These are phyloP conservation scores for Vandiemenella viatica DNA, from an alignment of 2,888 invertebrate species.

Conservation along the genomic window DNA sequence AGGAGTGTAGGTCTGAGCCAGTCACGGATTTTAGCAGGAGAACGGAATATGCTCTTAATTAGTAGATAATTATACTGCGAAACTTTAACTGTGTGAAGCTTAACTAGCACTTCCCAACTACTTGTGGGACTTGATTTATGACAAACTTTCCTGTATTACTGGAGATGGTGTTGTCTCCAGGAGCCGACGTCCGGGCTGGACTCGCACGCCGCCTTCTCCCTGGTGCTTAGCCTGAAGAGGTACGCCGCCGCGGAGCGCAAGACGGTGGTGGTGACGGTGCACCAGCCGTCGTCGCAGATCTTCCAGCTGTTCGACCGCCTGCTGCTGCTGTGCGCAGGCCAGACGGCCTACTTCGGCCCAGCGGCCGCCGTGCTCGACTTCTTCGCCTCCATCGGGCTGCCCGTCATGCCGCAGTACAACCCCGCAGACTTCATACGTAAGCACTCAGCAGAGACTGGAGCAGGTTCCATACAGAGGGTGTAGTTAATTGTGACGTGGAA, in stretches of 20 bases:
- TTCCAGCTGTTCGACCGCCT: slow-evolving; percentile 70
- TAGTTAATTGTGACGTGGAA: too few species aligned
- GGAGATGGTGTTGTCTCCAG: too few species aligned
- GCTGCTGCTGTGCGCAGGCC: slow-evolving; percentile 51
- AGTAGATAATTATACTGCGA: too few species aligned
- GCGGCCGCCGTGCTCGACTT: slow-evolving; percentile 54
- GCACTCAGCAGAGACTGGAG: too few species aligned
- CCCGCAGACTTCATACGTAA: slow-evolving; percentile 71
- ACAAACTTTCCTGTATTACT: too few species aligned
- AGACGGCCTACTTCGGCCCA: slow-evolving; percentile 62
- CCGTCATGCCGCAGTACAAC: slow-evolving; percentile 61
- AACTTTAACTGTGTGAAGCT: too few species aligned
- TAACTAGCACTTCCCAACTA: too few species aligned
- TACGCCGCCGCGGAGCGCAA: slow-evolving; percentile 62
- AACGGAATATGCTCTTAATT: too few species aligned
- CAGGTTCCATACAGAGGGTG: too few species aligned
- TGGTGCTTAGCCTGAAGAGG: slow-evolving; percentile 56
- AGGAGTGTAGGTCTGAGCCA: too few species aligned
- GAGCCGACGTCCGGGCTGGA: slow-evolving; percentile 73
- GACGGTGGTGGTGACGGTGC: slow-evolving; percentile 63
- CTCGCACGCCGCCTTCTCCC: slow-evolving; percentile 58
- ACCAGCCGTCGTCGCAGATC: slow-evolving; percentile 72
- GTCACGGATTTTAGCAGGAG: too few species aligned
- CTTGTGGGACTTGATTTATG: too few species aligned
- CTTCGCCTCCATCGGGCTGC: slow-evolving; percentile 53